Evolutionary conservation across 2,888 invertebrate genomes (phyloP).

Genomic region (Parapristionchus giblindavisi): DNA sequence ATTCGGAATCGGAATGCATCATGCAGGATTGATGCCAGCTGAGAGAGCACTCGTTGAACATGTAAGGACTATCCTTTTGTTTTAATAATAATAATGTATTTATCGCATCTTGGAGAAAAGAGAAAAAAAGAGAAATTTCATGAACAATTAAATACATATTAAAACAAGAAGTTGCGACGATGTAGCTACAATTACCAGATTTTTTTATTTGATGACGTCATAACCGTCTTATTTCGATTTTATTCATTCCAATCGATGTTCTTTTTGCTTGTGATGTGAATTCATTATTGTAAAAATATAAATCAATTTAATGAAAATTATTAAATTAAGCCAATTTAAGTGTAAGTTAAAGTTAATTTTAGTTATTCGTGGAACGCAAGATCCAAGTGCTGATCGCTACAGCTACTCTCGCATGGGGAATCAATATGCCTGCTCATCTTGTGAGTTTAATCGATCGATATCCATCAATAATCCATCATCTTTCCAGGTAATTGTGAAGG

Average conservation of each 20-base stretch:
- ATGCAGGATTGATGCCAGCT: conserved; percentile 92
- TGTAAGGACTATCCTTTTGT: conserved; percentile 78
- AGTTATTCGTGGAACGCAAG: conserved; percentile 65
- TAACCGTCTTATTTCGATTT: too few relatives aligned
- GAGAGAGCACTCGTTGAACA: conserved; percentile 92
- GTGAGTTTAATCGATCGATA: conserved; percentile 73
- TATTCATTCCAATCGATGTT: too few relatives aligned
- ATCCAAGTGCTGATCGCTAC: conserved; percentile 88
- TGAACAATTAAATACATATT: too few relatives aligned
- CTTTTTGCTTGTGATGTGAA: too few relatives aligned
- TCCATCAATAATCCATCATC: not conserved
- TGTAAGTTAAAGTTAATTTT: conserved; percentile 37
- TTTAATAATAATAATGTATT: too few relatives aligned
- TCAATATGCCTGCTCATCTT: conserved; percentile 96
- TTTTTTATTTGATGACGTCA: too few relatives aligned
- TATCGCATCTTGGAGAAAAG: too few relatives aligned
- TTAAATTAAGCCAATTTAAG: conserved; percentile 24
- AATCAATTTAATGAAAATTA: too few relatives aligned
- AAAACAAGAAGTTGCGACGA: too few relatives aligned
- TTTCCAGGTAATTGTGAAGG: conserved; percentile 82
- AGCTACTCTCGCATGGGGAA: conserved; percentile 98
- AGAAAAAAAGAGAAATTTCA: too few relatives aligned
- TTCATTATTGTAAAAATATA: too few relatives aligned
- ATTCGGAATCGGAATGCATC: conserved; percentile 98
- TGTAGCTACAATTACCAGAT: too few relatives aligned